A percentile compares a stretch with the other conserved stretches of the same genome.
phyloP scores from a whole-genome alignment of 2,888 invertebrate genomes.

The Podotricha telesiphe region DNA sequence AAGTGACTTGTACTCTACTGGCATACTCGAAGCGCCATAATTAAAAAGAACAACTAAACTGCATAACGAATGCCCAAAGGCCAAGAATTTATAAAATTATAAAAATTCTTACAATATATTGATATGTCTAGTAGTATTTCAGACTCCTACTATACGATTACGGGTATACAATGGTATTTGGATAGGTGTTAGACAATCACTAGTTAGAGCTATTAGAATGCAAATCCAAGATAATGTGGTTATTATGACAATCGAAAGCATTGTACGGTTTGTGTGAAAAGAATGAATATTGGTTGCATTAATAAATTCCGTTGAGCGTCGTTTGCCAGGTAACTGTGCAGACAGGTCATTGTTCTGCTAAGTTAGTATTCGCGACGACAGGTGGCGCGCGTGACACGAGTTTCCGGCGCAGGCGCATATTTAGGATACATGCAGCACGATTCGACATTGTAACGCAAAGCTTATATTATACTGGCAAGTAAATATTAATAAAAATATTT shows the following conservation, averaged over 20 bases:
- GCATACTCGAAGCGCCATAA: too few relatives aligned
- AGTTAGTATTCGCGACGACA: conserved; percentile 70
- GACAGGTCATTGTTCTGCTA: conserved; percentile 67
- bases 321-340: conserved; percentile 44
- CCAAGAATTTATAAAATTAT: background rate
- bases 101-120: background rate
- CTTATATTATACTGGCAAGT: conserved; percentile 16
- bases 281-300: conserved; percentile 38
- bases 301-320: conserved; percentile 28
- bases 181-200: conserved; percentile 4
- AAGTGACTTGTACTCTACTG: too few relatives aligned
- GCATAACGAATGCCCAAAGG: background rate
- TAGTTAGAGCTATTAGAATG: conserved; percentile 21
- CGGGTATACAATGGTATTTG: background rate
- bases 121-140: background rate
- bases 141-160: too few relatives aligned
- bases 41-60: too few relatives aligned
- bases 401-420: conserved; percentile 67
- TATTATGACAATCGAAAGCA: conserved; percentile 36
- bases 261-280: conserved; percentile 36
- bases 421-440: conserved; percentile 54
- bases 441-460: conserved; percentile 32
- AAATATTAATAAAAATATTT: background rate
- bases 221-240: conserved; percentile 34
- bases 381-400: conserved; percentile 65